Conservation (phyloP, 1,140 invertebrate genomes). For the Ceratosolen fusciceps region DNA sequence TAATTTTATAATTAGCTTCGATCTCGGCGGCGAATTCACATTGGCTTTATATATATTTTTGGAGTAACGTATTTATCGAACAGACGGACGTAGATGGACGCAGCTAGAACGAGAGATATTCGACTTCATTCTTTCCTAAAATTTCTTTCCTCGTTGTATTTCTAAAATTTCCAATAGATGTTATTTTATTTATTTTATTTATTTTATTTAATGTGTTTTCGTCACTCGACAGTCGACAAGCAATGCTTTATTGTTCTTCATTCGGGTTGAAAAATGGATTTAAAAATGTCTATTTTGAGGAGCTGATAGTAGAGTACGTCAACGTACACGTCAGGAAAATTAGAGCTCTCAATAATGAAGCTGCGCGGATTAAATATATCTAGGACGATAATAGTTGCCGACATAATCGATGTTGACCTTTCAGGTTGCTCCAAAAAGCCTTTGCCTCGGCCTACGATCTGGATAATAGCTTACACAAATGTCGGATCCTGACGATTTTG, state of each 20-base stretch:
- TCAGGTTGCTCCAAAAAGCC: constrained; percentile 26
- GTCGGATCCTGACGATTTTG: background rate
- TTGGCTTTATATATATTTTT: too few relatives aligned
- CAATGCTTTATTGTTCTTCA: background rate
- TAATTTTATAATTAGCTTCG: too few relatives aligned
- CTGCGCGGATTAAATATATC: constrained; percentile 31
- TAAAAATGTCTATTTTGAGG: constrained; percentile 23
- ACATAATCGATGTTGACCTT: constrained; percentile 27
- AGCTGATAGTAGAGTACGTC: background rate
- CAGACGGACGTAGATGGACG: too few relatives aligned
- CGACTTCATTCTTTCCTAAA: too few relatives aligned
- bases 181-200: too few relatives aligned
- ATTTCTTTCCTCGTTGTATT: too few relatives aligned
- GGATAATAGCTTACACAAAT: background rate
- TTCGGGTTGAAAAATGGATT: constrained; percentile 20
- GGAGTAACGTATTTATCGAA: too few relatives aligned
- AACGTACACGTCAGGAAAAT: background rate
- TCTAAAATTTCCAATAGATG: too few relatives aligned
- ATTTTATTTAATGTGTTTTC: background rate
- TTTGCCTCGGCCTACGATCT: background rate
- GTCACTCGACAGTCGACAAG: background rate
- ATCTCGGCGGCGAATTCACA: too few relatives aligned
- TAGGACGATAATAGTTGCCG: constrained; percentile 5
- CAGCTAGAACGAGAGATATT: too few relatives aligned
- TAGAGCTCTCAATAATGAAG: constrained; percentile 38